phyloP scores from a whole-genome alignment of 2,888 invertebrate species.

The Microplitis deprimator region DNA sequence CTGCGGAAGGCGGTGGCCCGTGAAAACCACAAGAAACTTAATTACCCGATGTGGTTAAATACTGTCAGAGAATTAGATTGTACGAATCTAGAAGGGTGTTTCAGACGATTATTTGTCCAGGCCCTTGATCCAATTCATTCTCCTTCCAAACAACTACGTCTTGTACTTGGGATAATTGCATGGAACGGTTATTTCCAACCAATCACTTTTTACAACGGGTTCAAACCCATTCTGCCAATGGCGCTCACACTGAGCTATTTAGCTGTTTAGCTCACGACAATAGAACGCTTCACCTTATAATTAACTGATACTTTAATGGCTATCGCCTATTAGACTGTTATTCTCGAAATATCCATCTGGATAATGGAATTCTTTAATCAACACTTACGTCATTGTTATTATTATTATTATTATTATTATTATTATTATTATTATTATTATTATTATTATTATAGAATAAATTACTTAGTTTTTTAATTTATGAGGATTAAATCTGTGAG shows the following conservation, averaged over 20 bases:
- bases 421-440: not conserved
- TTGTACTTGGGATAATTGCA: constrained; percentile 6
- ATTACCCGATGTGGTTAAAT: constrained; percentile 58
- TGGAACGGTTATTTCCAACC: not conserved
- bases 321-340: no score
- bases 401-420: not conserved
- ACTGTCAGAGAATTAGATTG: constrained; percentile 39
- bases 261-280: not conserved
- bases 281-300: no score
- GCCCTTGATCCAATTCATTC: constrained; percentile 28
- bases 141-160: constrained; percentile 10
- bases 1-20: constrained; percentile 51
- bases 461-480: not conserved
- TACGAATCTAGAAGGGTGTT: not conserved
- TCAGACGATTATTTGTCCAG: constrained; percentile 55
- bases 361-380: no score
- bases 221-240: not conserved
- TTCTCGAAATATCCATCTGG: no score
- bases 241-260: not conserved
- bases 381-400: no score
- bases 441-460: not conserved
- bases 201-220: not conserved
- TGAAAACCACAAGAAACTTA: constrained; percentile 62
- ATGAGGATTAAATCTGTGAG: not conserved
- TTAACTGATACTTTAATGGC: no score